phyloP scores from a whole-genome alignment of 2,113 vertebrate species.

The Vireo altiloquus region DNA sequence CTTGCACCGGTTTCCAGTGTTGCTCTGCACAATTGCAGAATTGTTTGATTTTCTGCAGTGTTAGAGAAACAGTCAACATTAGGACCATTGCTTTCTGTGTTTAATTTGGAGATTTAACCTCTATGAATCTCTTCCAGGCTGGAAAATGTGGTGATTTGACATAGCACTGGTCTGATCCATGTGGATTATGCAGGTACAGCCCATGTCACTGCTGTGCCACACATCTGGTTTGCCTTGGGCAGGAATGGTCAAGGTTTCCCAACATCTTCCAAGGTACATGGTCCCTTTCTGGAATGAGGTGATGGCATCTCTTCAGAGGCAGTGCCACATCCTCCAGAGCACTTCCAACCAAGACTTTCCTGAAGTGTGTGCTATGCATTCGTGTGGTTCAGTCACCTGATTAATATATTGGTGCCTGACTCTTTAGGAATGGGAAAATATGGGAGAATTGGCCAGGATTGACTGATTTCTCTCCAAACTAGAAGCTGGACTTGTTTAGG shows the following conservation, averaged over 20 bases:
- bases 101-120: background rate
- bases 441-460: background rate
- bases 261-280: rapidly evolving
- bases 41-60: background rate
- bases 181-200: rapidly evolving
- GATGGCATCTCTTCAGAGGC: background rate
- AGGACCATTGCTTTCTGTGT: background rate
- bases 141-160: background rate
- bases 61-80: background rate
- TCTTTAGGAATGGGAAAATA: background rate
- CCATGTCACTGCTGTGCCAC: background rate
- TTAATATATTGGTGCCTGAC: background rate
- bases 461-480: background rate
- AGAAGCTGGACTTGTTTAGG: background rate
- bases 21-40: background rate
- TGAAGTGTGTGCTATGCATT: rapidly evolving
- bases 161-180: rapidly evolving
- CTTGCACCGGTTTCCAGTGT: background rate
- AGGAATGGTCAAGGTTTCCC: background rate
- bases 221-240: background rate
- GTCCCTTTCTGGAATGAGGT: background rate
- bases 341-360: background rate
- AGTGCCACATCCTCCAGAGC: background rate
- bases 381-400: rapidly evolving
- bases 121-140: background rate